Evolutionary conservation across 2,888 invertebrate species (phyloP).

Genomic region (Gortyna flavago): DNA sequence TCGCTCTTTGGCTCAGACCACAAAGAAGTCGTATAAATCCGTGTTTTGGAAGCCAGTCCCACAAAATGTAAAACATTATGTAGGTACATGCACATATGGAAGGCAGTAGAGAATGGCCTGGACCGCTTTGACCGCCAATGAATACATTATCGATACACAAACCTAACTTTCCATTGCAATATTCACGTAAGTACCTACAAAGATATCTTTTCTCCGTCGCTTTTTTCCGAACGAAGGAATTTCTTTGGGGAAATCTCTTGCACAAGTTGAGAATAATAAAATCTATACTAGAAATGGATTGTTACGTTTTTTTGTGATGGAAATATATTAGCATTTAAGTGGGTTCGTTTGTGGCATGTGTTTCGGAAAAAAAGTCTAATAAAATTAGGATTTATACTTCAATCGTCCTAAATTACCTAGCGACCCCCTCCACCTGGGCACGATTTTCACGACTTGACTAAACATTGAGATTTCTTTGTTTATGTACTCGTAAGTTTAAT

Average conservation of each 20-base stretch:
- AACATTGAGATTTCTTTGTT: not conserved
- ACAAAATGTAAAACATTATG: constrained; percentile 8
- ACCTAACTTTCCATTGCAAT: constrained; percentile 56
- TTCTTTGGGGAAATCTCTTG: constrained; percentile 51
- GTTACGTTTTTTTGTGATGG: constrained; percentile 34
- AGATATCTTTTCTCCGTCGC: constrained; percentile 28
- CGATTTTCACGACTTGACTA: not conserved
- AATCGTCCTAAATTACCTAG: no score
- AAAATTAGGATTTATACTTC: no score
- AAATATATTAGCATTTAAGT: constrained; percentile 27
- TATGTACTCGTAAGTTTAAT: no score
- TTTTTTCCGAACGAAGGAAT: constrained; percentile 31
- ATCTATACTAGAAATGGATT: constrained; percentile 33
- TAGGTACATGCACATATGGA: constrained; percentile 26
- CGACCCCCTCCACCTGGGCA: not conserved
- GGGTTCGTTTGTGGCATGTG: constrained; percentile 11
- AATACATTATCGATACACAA: constrained; percentile 72
- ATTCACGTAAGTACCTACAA: constrained; percentile 25
- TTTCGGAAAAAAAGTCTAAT: not conserved
- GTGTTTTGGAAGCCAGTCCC: constrained; percentile 21
- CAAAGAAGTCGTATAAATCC: constrained; percentile 7
- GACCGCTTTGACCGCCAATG: constrained; percentile 75
- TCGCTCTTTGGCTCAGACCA: not conserved
- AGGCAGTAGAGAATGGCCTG: constrained; percentile 59
- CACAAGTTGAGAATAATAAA: constrained; percentile 39